phyloP scores from a whole-genome alignment of 2,113 vertebrate species.

The Malurus elegans region DNA sequence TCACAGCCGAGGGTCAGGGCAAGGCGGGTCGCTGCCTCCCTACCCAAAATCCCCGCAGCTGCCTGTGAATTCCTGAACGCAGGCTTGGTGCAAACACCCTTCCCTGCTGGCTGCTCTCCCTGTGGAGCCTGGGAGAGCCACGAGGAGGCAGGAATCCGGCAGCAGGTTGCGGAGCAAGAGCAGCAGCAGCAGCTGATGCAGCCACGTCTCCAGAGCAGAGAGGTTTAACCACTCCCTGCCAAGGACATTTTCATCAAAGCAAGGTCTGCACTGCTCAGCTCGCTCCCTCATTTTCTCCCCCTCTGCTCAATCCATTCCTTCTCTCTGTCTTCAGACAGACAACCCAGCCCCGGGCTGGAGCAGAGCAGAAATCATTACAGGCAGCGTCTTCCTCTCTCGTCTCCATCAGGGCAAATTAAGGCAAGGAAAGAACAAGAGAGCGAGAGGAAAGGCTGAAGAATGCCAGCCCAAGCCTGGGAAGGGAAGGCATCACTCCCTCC shows the following conservation, averaged over 20 bases:
- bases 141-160: not conserved
- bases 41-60: not conserved
- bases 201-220: not conserved
- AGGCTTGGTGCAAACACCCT: not conserved
- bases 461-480: not conserved
- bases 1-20: not conserved
- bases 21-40: not conserved
- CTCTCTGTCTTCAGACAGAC: not conserved
- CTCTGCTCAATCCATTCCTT: not conserved
- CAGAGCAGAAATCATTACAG: constrained; percentile 24
- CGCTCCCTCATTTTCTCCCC: not conserved
- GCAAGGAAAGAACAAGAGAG: not conserved
- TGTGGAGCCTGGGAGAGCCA: not conserved
- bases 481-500: not conserved
- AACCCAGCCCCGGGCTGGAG: not conserved
- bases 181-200: not conserved
- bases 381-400: not conserved
- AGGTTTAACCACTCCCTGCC: not conserved
- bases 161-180: not conserved
- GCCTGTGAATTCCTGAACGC: not conserved
- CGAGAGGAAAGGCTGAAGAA: not conserved
- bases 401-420: not conserved
- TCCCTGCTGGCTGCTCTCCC: not conserved
- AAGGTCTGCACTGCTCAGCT: not conserved
- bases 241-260: constrained; percentile 10